Base-by-base conservation (phyloP, 92 coral and sea anemone species). In the Epizoanthus scotinus region DNA sequence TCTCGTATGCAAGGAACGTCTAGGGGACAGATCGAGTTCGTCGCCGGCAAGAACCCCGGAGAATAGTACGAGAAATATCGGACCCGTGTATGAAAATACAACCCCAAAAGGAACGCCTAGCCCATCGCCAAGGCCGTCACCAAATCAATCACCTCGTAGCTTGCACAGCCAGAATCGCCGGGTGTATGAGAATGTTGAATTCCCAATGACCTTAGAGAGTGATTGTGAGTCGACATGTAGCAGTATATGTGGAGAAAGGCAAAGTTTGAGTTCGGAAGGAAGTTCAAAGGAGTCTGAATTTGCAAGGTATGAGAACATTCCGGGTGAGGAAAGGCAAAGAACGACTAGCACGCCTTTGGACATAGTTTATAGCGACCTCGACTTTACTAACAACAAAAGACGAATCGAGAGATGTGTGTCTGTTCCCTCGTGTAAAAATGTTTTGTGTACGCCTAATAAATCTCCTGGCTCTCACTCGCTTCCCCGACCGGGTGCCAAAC, bases 351-450 rank as follows among this genome's bases (percentile, higher is more conserved):
- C 75, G 19, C 99, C 99, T 26, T 90, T 96, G 10, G 93, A 91
- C 71, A 96, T 96, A n/a, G 99, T 96, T 6, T 96, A 96, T 78
- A 91, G 96, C 24, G 97, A 94, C 63, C 74, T 96, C 44, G 93
- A 93, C 54, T 91, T 91, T 44, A 82, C 86, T 42, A 63, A 74
- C 22, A 69, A 75, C 73, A 71, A 59, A 42, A 74, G 77, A 40
- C 78, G 70, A 73, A 75, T 87, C 17, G 86, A 71, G 40, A 86
- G 85, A 47, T 19, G 81, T 25, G 65, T 62, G 40, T 74, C 86
- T 4, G 83, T 83, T 60, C 85, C 88, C 0, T 9, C 67, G 5
- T 40, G 71, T 12, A 73, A 29, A 21, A 59, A 34, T 47, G 52
- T 47, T 36, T 57, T 38, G 31, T 34, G 55, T 20, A 36, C 40